phyloP scores from a whole-genome alignment of 2,113 vertebrate genomes.

The Calidris pygmaea region DNA sequence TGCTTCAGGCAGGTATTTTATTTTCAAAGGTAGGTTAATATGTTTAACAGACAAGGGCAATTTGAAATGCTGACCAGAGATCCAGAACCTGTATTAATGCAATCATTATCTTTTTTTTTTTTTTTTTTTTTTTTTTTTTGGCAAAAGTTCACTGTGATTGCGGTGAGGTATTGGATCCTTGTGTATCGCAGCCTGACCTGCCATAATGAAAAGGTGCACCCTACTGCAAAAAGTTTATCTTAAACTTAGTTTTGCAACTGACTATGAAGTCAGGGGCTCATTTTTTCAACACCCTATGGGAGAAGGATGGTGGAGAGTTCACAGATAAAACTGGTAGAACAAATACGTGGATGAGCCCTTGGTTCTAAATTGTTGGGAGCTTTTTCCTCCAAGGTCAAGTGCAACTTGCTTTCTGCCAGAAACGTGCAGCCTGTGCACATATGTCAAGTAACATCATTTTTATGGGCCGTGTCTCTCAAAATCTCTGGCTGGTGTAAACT shows the following conservation, averaged over 20 bases:
- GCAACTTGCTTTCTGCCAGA: neutral
- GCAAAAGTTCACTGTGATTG: neutral
- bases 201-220: neutral
- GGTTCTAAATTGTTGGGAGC: neutral
- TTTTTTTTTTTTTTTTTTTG: neutral
- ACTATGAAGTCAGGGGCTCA: neutral
- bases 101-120: neutral
- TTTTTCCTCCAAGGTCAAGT: conserved; percentile 25
- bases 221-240: neutral
- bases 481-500: neutral
- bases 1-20: neutral
- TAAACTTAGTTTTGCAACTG: neutral
- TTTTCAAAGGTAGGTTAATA: neutral
- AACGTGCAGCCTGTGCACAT: neutral
- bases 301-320: neutral
- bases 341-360: neutral
- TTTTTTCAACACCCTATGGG: neutral
- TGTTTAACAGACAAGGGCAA: neutral
- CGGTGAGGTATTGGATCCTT: neutral
- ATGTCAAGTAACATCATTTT: conserved; percentile 1
- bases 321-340: neutral
- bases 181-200: neutral
- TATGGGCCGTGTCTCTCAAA: neutral
- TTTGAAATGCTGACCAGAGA: neutral
- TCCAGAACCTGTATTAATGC: neutral